Conservation (phyloP, 1,140 invertebrate species). For the Venturia canescens region DNA sequence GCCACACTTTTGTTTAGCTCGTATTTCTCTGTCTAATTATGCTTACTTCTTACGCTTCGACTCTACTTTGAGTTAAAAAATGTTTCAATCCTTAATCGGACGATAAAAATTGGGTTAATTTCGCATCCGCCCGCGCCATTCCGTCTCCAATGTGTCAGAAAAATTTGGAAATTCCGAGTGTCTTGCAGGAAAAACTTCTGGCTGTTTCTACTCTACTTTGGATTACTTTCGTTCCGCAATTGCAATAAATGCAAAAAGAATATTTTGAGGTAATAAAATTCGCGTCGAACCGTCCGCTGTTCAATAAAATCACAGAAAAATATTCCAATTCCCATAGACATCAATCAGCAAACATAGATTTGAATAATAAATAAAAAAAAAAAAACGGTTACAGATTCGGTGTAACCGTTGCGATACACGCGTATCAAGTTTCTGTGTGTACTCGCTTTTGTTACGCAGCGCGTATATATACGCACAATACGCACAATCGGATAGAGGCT, state of each 20-base stretch:
- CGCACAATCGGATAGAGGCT: neutral
- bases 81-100: neutral
- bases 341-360: neutral
- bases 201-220: too few species aligned
- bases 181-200: too few species aligned
- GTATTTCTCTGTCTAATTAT: neutral
- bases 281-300: too few species aligned
- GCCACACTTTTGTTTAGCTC: neutral
- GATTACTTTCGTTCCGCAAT: too few species aligned
- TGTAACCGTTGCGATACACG: neutral
- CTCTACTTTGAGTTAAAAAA: neutral
- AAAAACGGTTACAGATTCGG: neutral
- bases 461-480: too few species aligned
- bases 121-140: too few species aligned
- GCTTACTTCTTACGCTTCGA: neutral
- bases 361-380: neutral
- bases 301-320: too few species aligned
- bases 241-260: too few species aligned
- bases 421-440: neutral
- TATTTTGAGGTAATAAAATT: neutral
- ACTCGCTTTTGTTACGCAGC: slow-evolving; percentile 3
- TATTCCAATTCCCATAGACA: neutral
- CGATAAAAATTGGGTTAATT: too few species aligned
- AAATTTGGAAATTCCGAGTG: too few species aligned
- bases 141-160: too few species aligned